Evolutionary conservation across 2,797 vertebrate genomes (phyloP).

Genomic region (Aldrovandia affinis): DNA sequence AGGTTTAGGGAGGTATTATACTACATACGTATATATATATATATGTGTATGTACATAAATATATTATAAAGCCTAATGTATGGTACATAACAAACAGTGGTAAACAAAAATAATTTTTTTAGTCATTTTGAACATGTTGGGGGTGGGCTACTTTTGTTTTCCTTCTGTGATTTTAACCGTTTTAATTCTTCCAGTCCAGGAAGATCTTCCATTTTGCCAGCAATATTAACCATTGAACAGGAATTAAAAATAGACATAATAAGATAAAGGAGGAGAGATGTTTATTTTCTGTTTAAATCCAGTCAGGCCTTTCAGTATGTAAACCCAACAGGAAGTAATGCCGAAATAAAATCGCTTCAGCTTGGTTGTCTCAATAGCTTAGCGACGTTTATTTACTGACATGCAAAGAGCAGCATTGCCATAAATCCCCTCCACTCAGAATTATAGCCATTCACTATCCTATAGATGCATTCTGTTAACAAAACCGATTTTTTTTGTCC

Average conservation of each 20-base stretch:
- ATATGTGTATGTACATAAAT: too few species aligned
- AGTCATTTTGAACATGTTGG: not conserved
- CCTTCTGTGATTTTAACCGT: not conserved
- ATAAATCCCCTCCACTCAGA: not conserved
- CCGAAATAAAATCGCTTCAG: not conserved
- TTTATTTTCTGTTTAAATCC: not conserved
- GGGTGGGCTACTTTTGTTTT: not conserved
- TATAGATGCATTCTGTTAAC: constrained; percentile 10
- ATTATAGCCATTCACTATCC: not conserved
- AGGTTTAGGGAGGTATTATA: constrained; percentile 78
- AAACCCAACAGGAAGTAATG: not conserved
- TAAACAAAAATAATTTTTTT: not conserved
- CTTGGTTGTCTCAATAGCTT: constrained; percentile 10
- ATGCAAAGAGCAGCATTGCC: not conserved
- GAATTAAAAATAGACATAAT: not conserved
- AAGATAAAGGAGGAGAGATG: not conserved
- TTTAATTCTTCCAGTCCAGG: not conserved
- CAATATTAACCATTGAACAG: not conserved
- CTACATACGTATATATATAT: too few species aligned
- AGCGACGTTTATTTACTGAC: not conserved
- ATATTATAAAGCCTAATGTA: not conserved
- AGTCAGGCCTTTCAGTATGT: not conserved
- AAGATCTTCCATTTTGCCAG: too few species aligned
- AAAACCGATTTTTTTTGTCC: constrained; percentile 1
- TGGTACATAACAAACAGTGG: not conserved